Base-by-base conservation (phyloP, 2,113 vertebrate species). In the Gallinago paraguaiae region DNA sequence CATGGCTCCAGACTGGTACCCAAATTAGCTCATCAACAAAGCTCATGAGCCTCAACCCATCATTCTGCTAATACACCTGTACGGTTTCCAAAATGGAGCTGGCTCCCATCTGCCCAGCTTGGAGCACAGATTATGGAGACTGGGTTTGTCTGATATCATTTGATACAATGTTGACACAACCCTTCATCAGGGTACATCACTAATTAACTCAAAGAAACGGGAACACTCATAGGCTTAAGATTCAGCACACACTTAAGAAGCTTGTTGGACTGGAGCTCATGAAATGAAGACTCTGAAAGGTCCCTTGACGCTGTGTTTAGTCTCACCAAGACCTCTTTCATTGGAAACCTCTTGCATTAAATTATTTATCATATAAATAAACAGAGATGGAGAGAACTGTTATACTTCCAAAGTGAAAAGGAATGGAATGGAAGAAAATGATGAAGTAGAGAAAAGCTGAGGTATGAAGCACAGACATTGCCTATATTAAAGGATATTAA, bases 171-270 rank as follows among this genome's bases (percentile, higher is more conserved):
- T 13, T 77, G 39, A 60, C 35, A 45, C 41, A 82, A 56, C 9
- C 50, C 70, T 54, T 83, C 53, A 82, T 31, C 60, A 54, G 41
- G 25, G 18, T 4, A 1, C 56, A n/a, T 17, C 77, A 50, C 9
- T 22, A 83, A 92, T 57, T 37, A 64, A 43, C 27, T 9, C 56
- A 64, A 71, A 80, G 70, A 23, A 50, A 69, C 3, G 18, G 35
- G 18, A 57, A 1, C 39, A 48, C 1, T 35, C 14, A 14, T 5
- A 35, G 23, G 56, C 17, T 20, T 17, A 20, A 63, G 43, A 9
- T 17, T 68, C 11, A 6, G 46, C 54, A 72, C 28, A 20, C 28
- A 0, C 9, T 39, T 46, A 4, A 0, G 0, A 0, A 6, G 8
- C 13, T 90, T 11, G 6, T 53, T 83, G 67, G 30, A 19, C 35